These are phyloP conservation scores for Aphidius colemani DNA, from an alignment of 2,888 invertebrate species.

Conservation along the genomic window DNA sequence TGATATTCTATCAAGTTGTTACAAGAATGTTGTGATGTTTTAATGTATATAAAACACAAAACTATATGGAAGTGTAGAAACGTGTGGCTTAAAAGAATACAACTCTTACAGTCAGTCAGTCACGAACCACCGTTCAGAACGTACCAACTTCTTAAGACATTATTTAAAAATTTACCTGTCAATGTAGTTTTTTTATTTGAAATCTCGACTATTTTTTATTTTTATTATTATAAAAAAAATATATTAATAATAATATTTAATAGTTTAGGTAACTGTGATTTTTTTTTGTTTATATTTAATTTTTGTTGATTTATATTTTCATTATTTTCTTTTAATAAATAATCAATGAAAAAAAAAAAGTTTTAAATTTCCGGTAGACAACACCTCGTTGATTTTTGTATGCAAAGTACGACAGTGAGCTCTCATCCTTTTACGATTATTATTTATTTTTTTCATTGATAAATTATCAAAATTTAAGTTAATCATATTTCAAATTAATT, in stretches of 20 bases:
- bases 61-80: constrained; percentile 16
- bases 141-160: constrained; percentile 18
- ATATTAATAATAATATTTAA: too few species aligned
- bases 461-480: not conserved
- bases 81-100: constrained; percentile 26
- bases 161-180: too few species aligned
- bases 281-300: too few species aligned
- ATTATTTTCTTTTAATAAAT: not conserved
- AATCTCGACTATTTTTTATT: too few species aligned
- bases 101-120: constrained; percentile 37
- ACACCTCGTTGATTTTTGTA: constrained; percentile 17
- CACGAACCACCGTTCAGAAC: constrained; percentile 36
- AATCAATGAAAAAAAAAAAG: not conserved
- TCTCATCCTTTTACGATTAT: constrained; percentile 15
- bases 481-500: not conserved
- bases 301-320: too few species aligned
- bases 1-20: too few species aligned
- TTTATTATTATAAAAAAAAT: too few species aligned
- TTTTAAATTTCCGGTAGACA: constrained; percentile 14
- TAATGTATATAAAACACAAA: not conserved
- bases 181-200: too few species aligned
- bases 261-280: too few species aligned
- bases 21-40: not conserved
- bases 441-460: not conserved
- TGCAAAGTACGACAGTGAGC: constrained; percentile 17